phyloP scores from a whole-genome alignment of 2,888 invertebrate species.

The Candidula unifasciata region DNA sequence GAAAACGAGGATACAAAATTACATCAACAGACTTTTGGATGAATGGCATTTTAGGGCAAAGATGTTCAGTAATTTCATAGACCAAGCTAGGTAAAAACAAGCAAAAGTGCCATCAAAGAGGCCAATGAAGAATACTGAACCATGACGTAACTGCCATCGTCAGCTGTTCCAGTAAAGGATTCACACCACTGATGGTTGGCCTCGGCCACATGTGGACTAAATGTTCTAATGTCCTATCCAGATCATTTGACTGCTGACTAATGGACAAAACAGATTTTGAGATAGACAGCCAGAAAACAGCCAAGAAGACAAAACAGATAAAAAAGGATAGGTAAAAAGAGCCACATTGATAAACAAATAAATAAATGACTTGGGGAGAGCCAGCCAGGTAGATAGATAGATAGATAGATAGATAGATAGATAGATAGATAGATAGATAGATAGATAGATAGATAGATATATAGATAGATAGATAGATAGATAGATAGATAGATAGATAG shows the following conservation, averaged over 20 bases:
- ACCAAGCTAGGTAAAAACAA: too few species aligned
- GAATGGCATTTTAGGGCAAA: too few species aligned
- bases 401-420: conserved; percentile 22
- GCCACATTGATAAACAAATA: conserved; percentile 12
- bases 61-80: too few species aligned
- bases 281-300: conserved; percentile 2
- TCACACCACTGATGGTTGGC: too few species aligned
- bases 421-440: conserved; percentile 35
- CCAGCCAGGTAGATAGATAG: conserved; percentile 3
- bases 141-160: too few species aligned
- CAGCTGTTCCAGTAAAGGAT: too few species aligned
- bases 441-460: conserved; percentile 34
- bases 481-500: conserved; percentile 26
- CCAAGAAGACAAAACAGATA: not conserved
- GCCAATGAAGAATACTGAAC: too few species aligned
- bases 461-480: conserved; percentile 30
- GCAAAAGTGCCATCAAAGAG: too few species aligned
- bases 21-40: too few species aligned
- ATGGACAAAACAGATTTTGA: not conserved
- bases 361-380: too few species aligned
- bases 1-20: too few species aligned
- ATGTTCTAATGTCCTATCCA: not conserved
- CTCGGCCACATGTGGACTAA: too few species aligned
- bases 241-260: not conserved
- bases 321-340: not conserved